Conservation (phyloP, 2,888 invertebrate species). For the Pseudococcus longispinus region DNA sequence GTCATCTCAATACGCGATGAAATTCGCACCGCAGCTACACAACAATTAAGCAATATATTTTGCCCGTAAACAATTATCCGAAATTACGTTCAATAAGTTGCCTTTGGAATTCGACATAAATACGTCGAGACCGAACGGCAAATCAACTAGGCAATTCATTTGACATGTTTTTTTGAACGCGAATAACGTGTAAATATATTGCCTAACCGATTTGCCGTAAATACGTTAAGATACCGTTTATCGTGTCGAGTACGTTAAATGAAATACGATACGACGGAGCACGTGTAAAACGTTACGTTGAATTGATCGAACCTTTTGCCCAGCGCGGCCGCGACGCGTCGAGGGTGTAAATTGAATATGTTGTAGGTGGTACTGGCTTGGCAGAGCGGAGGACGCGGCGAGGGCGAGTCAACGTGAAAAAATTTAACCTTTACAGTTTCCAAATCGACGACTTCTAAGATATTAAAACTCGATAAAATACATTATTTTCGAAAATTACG, state of each 20-base stretch:
- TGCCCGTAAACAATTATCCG: background rate
- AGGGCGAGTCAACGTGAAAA: background rate
- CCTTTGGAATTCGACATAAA: background rate
- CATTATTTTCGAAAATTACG: background rate
- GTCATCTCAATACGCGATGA: background rate
- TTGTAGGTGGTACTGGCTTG: background rate
- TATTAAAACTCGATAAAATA: background rate
- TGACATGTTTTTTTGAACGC: constrained; percentile 5
- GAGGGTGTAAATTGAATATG: background rate
- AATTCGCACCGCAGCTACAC: background rate
- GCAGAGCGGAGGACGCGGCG: background rate
- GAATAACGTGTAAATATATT: background rate
- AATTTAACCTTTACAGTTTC: background rate
- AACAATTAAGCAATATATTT: background rate
- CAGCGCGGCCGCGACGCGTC: background rate
- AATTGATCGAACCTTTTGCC: background rate
- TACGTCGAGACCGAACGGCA: background rate
- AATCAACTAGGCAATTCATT: background rate
- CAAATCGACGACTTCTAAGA: background rate
- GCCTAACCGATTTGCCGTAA: constrained; percentile 18
- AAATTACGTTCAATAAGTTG: background rate
- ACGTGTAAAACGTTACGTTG: background rate
- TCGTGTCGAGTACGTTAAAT: background rate
- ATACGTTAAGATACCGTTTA: background rate
- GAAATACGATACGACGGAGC: background rate